Percentiles rank a stretch among this genome's conserved stretches.
phyloP scores from a whole-genome alignment of 2,797 vertebrate genomes.

The Aphelocoma californica region DNA sequence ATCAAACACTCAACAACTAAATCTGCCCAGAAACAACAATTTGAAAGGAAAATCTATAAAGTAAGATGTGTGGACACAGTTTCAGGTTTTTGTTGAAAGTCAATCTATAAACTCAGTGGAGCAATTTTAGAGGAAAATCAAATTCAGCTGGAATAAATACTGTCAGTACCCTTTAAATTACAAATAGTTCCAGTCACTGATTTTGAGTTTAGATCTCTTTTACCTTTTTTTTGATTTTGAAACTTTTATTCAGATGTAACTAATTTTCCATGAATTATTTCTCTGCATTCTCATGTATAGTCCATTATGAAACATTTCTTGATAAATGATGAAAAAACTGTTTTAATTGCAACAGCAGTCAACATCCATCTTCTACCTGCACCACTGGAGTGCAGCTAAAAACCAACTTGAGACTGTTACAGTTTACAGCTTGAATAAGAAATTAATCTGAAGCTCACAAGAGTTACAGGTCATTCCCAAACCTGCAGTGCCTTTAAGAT shows the following conservation, averaged over 20 bases:
- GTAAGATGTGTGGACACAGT: not conserved
- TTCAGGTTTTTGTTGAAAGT: constrained; percentile 2
- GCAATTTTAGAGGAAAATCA: constrained; percentile 7
- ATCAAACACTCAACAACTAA: constrained; percentile 5
- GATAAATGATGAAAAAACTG: not conserved
- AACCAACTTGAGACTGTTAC: not conserved
- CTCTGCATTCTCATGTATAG: not conserved
- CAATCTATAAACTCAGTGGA: constrained; percentile 16
- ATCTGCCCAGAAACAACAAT: not conserved
- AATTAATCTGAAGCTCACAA: not conserved
- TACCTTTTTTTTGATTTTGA: not conserved
- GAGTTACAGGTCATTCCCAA: not conserved
- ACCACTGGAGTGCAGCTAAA: not conserved
- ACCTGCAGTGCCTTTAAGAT: not conserved
- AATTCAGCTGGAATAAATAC: not conserved
- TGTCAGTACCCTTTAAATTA: not conserved
- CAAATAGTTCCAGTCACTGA: not conserved
- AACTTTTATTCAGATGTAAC: not conserved
- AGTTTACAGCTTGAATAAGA: not conserved
- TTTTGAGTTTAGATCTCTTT: not conserved
- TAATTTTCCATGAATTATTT: not conserved
- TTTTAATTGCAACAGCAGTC: not conserved
- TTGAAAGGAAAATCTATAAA: constrained; percentile 51
- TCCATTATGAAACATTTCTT: not conserved
- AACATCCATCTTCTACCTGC: not conserved